Percentiles rank a stretch among this genome's conserved stretches.
phyloP scores from a whole-genome alignment of 30 jellyfish, hydroid and myxozoan genomes.

The Chrysaora quinquecirrha region DNA sequence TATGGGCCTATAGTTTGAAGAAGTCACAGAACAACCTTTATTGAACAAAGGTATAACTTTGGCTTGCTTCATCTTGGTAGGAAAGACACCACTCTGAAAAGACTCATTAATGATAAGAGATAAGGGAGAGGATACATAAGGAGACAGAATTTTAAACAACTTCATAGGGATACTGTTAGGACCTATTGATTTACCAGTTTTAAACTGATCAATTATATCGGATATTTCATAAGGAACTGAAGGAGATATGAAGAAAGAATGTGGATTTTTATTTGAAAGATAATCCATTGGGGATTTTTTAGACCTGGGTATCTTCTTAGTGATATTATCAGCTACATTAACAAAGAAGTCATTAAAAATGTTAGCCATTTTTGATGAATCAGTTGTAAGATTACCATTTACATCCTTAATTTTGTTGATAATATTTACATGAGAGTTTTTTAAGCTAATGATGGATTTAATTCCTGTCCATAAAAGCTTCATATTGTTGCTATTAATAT shows the following conservation, averaged over 20 bases:
- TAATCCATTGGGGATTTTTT: constrained; percentile 42
- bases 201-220: constrained; percentile 9
- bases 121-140: constrained; percentile 34
- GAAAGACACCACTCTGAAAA: constrained; percentile 39
- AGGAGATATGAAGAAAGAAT: constrained; percentile 14
- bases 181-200: constrained; percentile 54
- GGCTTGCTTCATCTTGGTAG: constrained; percentile 38
- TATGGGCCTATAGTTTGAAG: constrained; percentile 50
- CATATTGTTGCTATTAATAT: constrained; percentile 27
- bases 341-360: constrained; percentile 22
- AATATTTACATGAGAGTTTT: constrained; percentile 35
- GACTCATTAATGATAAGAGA: constrained; percentile 52
- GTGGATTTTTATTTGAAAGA: too few species aligned
- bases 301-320: constrained; percentile 39
- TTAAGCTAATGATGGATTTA: constrained; percentile 23
- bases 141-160: constrained; percentile 45
- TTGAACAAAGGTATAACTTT: constrained; percentile 55
- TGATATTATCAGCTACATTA: constrained; percentile 46
- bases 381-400: constrained; percentile 52
- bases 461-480: constrained; percentile 49
- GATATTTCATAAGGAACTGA: constrained; percentile 52
- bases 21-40: constrained; percentile 41
- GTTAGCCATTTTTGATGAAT: constrained; percentile 47
- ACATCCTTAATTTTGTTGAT: constrained; percentile 56
- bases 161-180: constrained; percentile 48